These are phyloP conservation scores for Belonocnema kinseyi DNA, from an alignment of 1,140 invertebrate genomes.

Conservation along the genomic window DNA sequence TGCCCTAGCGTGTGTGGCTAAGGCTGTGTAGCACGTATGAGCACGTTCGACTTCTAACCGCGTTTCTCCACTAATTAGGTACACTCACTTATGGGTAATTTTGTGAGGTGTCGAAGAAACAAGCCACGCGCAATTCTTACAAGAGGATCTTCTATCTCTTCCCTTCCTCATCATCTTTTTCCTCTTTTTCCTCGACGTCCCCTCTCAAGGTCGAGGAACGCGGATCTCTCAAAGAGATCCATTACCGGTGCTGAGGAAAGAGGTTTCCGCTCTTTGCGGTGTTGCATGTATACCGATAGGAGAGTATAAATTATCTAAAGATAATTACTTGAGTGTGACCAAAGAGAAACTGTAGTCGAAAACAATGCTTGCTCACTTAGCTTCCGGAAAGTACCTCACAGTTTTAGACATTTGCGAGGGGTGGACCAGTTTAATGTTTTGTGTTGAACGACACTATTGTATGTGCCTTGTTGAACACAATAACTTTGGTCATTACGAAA, in stretches of 20 bases:
- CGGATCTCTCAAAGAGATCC: background rate
- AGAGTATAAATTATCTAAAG: too few relatives aligned
- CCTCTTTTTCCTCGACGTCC: background rate
- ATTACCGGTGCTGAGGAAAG: background rate
- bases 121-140: slow-evolving; percentile 30
- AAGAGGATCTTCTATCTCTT: slow-evolving; percentile 1
- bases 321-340: too few relatives aligned
- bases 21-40: slow-evolving; percentile 13
- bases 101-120: slow-evolving; percentile 35
- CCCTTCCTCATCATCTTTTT: background rate
- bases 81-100: slow-evolving; percentile 38
- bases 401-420: too few relatives aligned
- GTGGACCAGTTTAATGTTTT: too few relatives aligned
- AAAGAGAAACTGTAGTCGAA: too few relatives aligned
- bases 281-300: too few relatives aligned
- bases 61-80: slow-evolving; percentile 38
- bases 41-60: slow-evolving; percentile 33
- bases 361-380: too few relatives aligned
- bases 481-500: too few relatives aligned
- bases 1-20: slow-evolving; percentile 26
- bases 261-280: too few relatives aligned
- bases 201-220: background rate
- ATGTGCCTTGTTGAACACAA: too few relatives aligned
- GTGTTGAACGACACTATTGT: too few relatives aligned
- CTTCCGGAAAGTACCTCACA: too few relatives aligned